Evolutionary conservation across 2,888 invertebrate species (phyloP).

Genomic region (Aphelenchoides bicaudatus): DNA sequence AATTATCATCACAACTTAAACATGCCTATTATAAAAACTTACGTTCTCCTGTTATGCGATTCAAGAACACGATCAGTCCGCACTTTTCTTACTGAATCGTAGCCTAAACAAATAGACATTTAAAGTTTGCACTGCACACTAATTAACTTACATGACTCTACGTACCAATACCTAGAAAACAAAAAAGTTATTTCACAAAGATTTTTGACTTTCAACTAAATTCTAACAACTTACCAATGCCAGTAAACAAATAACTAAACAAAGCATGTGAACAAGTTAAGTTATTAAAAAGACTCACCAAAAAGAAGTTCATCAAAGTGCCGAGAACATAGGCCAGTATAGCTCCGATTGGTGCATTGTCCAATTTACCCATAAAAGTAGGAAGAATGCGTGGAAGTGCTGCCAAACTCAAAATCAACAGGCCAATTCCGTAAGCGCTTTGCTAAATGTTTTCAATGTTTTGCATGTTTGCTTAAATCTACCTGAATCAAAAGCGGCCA

Average conservation of each 20-base stretch:
- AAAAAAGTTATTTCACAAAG: no score
- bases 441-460: constrained; percentile 40
- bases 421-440: constrained; percentile 54
- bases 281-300: constrained; percentile 34
- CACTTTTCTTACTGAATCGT: constrained; percentile 28
- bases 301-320: constrained; percentile 51
- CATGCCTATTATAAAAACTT: neutral
- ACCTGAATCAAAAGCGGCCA: constrained; percentile 56
- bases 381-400: constrained; percentile 48
- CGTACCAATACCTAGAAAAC: constrained; percentile 56
- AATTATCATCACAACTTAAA: neutral
- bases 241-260: constrained; percentile 53
- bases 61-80: constrained; percentile 22
- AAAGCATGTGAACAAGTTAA: constrained; percentile 19
- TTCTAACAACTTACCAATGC: no score
- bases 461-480: constrained; percentile 1
- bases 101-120: no score
- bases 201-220: no score
- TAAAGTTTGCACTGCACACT: no score
- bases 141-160: constrained; percentile 42
- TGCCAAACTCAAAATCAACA: constrained; percentile 51
- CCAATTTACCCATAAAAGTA: constrained; percentile 41
- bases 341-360: constrained; percentile 46
- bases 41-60: neutral
- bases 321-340: constrained; percentile 48